Percentiles rank a stretch among this genome's conserved stretches.
Evolutionary conservation across 2,113 vertebrate genomes (phyloP).

Genomic region (Crotalus viridis): DNA sequence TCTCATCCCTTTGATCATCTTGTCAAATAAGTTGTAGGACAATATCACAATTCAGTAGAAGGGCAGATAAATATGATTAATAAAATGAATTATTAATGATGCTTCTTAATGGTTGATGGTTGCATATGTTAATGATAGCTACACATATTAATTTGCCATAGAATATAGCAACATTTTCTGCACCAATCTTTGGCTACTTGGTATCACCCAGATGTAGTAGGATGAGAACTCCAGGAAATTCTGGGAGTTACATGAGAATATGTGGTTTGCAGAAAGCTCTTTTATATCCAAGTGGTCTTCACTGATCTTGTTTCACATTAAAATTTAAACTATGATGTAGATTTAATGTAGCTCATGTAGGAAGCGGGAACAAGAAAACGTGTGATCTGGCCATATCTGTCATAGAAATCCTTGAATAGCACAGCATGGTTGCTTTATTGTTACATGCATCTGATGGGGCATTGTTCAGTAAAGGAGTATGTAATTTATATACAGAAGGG

Average conservation of each 20-base stretch:
- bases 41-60: not conserved
- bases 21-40: constrained; percentile 6
- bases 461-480: not conserved
- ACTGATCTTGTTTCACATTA: not conserved
- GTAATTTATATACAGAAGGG: not conserved
- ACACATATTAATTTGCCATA: not conserved
- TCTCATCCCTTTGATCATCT: not conserved
- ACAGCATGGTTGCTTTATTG: not conserved
- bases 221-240: not conserved
- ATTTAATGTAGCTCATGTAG: not conserved
- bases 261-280: not conserved
- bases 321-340: not conserved
- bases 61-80: not conserved
- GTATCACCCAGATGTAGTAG: not conserved
- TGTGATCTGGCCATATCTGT: not conserved
- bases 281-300: not conserved
- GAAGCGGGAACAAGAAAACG: not conserved
- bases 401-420: not conserved
- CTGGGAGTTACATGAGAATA: not conserved
- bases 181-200: not conserved
- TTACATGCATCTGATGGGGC: not conserved
- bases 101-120: not conserved
- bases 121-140: not conserved
- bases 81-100: not conserved
- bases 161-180: not conserved